Conservation (phyloP, 1,140 invertebrate genomes). For the Saccostrea glomerata region DNA sequence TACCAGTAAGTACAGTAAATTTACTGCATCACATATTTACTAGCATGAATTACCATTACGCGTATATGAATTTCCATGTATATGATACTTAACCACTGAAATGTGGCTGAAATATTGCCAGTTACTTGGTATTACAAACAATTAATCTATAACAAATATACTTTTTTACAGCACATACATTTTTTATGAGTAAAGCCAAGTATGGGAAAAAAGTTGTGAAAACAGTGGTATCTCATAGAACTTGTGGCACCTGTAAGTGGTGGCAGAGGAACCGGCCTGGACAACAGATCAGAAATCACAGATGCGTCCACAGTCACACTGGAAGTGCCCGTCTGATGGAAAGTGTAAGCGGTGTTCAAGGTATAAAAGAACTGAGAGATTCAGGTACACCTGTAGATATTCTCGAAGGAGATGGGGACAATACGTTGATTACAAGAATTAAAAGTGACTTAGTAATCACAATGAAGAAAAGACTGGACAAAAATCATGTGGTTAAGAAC, state of each 20-base stretch:
- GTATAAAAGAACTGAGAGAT: constrained; percentile 23
- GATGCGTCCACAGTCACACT: constrained; percentile 28
- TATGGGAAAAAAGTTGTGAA: constrained; percentile 39
- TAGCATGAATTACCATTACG: too few species aligned
- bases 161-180: constrained; percentile 48
- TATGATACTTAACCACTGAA: too few species aligned
- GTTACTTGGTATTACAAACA: too few species aligned
- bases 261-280: constrained; percentile 41
- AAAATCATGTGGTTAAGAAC: constrained; percentile 28
- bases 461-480: constrained; percentile 26
- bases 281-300: constrained; percentile 6
- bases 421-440: constrained; percentile 14
- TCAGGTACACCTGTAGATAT: constrained; percentile 23
- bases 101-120: too few species aligned
- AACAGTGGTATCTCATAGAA: constrained; percentile 12
- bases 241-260: constrained; percentile 35
- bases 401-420: constrained; percentile 33
- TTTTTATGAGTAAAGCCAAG: constrained; percentile 49
- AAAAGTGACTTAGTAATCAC: not conserved
- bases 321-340: constrained; percentile 32
- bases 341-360: constrained; percentile 10
- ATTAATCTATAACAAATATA: not conserved
- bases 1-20: too few species aligned
- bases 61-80: too few species aligned
- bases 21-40: too few species aligned